phyloP scores from a whole-genome alignment of 2,797 vertebrate genomes.

The Scarus forsteni region DNA sequence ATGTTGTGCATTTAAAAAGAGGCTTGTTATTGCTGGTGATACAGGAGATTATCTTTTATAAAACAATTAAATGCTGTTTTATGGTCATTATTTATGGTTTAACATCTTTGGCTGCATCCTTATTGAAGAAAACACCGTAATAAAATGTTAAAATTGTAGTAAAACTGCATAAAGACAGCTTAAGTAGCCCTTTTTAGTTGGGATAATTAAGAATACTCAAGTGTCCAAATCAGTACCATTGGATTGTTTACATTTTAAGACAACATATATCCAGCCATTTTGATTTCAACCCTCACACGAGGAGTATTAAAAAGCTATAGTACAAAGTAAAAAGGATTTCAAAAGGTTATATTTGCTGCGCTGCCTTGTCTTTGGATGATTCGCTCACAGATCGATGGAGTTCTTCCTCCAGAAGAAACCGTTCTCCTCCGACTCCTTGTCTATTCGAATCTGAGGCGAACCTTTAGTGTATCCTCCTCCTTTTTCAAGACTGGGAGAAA shows the following conservation, averaged over 20 bases:
- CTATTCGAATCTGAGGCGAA: slow-evolving; percentile 90
- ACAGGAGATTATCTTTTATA: slow-evolving; percentile 1
- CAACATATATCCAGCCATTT: slow-evolving; percentile 40
- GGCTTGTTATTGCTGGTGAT: slow-evolving; percentile 6
- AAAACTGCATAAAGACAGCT: slow-evolving; percentile 36
- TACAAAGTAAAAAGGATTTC: slow-evolving; percentile 16
- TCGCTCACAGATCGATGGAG: slow-evolving; percentile 88
- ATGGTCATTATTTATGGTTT: slow-evolving; percentile 11
- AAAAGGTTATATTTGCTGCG: slow-evolving; percentile 10
- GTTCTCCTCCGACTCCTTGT: slow-evolving; percentile 85
- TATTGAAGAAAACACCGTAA: slow-evolving; percentile 16
- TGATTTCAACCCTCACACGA: slow-evolving; percentile 37
- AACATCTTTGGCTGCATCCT: slow-evolving; percentile 12
- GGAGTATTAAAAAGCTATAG: slow-evolving; percentile 30
- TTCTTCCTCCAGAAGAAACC: slow-evolving; percentile 87
- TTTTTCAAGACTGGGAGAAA: slow-evolving; percentile 84
- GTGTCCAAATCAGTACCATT: slow-evolving; percentile 47
- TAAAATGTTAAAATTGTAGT: slow-evolving; percentile 26
- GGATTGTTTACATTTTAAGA: slow-evolving; percentile 33
- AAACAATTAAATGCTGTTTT: slow-evolving; percentile 5
- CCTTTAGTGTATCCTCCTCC: slow-evolving; percentile 84
- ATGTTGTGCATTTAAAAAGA: slow-evolving; percentile 20
- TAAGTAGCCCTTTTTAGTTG: slow-evolving; percentile 40
- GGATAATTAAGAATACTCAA: slow-evolving; percentile 3
- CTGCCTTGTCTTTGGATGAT: slow-evolving; percentile 73